Percentiles rank a stretch among this genome's conserved stretches.
These are phyloP conservation scores for Heliconius erato DNA, from an alignment of 2,888 invertebrate species.

Conservation along the genomic window DNA sequence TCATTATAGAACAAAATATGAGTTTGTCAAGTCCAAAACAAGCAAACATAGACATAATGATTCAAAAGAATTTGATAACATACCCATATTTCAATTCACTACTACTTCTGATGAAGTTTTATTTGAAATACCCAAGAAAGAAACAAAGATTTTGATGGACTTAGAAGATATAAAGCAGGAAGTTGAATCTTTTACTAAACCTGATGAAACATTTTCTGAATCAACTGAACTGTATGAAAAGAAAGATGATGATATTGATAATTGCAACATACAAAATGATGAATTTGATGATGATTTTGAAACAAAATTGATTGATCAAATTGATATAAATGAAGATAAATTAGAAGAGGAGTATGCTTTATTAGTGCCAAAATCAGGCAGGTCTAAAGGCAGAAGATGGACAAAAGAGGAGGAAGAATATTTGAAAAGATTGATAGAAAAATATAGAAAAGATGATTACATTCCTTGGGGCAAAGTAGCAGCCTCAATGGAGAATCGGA, in stretches of 20 bases:
- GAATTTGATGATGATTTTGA: constrained; percentile 48
- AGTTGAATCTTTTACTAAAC: constrained; percentile 28
- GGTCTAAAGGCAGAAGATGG: constrained; percentile 83
- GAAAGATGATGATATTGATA: constrained; percentile 47
- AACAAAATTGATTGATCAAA: constrained; percentile 34
- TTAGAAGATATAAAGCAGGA: constrained; percentile 55
- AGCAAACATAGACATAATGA: constrained; percentile 60
- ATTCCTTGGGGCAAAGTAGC: constrained; percentile 91
- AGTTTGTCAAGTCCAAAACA: constrained; percentile 69
- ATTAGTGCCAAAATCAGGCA: constrained; percentile 65
- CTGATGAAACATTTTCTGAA: constrained; percentile 32
- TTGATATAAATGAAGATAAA: constrained; percentile 58
- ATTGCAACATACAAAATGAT: constrained; percentile 35
- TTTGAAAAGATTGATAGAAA: constrained; percentile 87
- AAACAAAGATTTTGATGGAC: constrained; percentile 25
- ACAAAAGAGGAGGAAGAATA: constrained; percentile 88
- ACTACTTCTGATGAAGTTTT: constrained; percentile 63
- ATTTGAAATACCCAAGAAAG: constrained; percentile 55
- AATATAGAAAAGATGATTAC: constrained; percentile 86
- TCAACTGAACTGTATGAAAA: constrained; percentile 31
- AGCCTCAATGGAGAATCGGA: constrained; percentile 86
- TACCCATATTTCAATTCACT: constrained; percentile 65
- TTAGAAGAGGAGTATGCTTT: constrained; percentile 75
- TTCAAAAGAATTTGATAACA: constrained; percentile 52
- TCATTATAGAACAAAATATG: constrained; percentile 62